Evolutionary conservation across 2,113 vertebrate species (phyloP).

Genomic region (Sinocyclocheilus anshuiensis): DNA sequence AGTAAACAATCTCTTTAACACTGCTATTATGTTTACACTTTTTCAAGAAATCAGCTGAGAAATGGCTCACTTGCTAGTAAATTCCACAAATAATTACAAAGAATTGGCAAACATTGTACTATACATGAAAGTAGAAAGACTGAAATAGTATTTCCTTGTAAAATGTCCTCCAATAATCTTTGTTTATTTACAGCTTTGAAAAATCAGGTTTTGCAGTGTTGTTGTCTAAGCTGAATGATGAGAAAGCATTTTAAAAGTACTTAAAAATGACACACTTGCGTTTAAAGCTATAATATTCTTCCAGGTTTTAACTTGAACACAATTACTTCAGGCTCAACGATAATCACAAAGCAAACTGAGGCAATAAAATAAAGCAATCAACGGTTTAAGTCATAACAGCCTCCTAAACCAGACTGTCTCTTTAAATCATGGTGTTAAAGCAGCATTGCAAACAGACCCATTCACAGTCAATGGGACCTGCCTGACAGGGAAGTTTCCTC

Average conservation of each 20-base stretch:
- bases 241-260: neutral
- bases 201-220: neutral
- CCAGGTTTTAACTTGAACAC: conserved; percentile 62
- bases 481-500: neutral
- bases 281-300: conserved; percentile 33
- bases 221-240: neutral
- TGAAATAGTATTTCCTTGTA: too few species aligned
- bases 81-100: too few species aligned
- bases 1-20: too few species aligned
- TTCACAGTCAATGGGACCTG: conserved; percentile 5
- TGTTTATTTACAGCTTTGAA: neutral
- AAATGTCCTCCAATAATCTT: too few species aligned
- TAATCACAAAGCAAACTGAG: conserved; percentile 56
- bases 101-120: too few species aligned
- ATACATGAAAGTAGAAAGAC: too few species aligned
- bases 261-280: neutral
- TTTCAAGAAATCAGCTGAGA: neutral
- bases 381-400: conserved; percentile 29
- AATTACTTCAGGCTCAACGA: conserved; percentile 54
- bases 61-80: neutral
- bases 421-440: neutral
- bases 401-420: conserved; percentile 32
- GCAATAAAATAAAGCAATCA: conserved; percentile 14
- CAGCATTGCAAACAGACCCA: neutral
- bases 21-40: too few species aligned